Percentiles rank a stretch among this genome's conserved stretches.
Evolutionary conservation across 2,113 vertebrate genomes (phyloP).

Genomic region (Forbesichthys agassizii): DNA sequence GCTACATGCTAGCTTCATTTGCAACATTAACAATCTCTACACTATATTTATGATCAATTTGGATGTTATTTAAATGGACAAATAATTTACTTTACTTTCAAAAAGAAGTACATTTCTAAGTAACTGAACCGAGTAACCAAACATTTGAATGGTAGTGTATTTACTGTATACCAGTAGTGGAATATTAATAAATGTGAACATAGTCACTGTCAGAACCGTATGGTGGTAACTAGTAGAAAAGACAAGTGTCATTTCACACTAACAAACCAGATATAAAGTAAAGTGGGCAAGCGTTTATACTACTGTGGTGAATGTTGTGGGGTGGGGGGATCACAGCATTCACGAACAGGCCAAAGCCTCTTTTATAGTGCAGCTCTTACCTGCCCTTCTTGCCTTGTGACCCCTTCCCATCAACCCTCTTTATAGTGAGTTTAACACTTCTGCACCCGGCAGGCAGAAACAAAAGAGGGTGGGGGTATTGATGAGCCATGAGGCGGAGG

Average conservation of each 20-base stretch:
- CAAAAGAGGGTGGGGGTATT: constrained; percentile 59
- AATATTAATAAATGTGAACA: too few species aligned
- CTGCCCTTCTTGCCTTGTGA: constrained; percentile 79
- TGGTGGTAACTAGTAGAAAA: not conserved
- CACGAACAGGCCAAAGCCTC: constrained; percentile 57
- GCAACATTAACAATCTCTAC: too few species aligned
- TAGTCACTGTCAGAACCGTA: too few species aligned
- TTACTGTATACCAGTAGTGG: too few species aligned
- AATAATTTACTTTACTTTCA: too few species aligned
- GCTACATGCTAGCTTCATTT: too few species aligned
- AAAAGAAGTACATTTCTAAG: too few species aligned
- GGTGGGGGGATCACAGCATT: constrained; percentile 45
- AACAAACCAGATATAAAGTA: constrained; percentile 48
- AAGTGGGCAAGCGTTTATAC: constrained; percentile 53
- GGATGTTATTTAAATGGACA: too few species aligned
- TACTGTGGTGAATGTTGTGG: constrained; percentile 24
- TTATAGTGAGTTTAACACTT: constrained; percentile 88
- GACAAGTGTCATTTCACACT: not conserved
- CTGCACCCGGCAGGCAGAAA: constrained; percentile 81
- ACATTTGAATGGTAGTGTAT: too few species aligned
- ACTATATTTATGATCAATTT: too few species aligned
- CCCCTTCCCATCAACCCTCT: constrained; percentile 88
- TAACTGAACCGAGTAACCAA: too few species aligned
- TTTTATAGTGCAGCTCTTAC: constrained; percentile 76
- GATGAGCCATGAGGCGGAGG: constrained; percentile 41